These are phyloP conservation scores for Uloborus plumipes DNA, from an alignment of 2,888 invertebrate species.

Conservation along the genomic window DNA sequence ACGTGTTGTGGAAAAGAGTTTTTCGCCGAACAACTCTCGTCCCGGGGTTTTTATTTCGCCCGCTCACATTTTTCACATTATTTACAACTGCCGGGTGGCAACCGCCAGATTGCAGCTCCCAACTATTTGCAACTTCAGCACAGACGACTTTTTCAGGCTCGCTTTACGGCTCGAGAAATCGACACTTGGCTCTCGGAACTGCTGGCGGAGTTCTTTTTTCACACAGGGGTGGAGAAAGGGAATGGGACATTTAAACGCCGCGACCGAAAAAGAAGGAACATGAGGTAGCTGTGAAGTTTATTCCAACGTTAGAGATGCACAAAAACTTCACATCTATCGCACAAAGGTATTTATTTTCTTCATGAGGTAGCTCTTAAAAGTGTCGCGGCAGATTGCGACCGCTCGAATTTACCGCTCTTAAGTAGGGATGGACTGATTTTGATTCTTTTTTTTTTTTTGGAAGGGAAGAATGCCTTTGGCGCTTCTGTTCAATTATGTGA, in stretches of 20 bases:
- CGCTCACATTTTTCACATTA: conserved; percentile 18
- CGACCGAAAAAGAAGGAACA: background rate
- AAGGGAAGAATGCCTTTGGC: too few species aligned
- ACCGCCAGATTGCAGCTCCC: conserved; percentile 40
- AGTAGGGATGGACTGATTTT: too few species aligned
- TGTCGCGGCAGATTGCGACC: background rate
- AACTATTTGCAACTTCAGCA: conserved; percentile 51
- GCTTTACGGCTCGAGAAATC: background rate
- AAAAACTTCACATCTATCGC: too few species aligned
- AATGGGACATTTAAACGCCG: conserved; percentile 26
- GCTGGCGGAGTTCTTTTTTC: conserved; percentile 18
- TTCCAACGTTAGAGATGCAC: too few species aligned
- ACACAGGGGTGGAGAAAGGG: conserved; percentile 29
- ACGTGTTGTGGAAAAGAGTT: too few species aligned
- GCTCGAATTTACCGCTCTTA: too few species aligned
- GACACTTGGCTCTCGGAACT: conserved; percentile 1
- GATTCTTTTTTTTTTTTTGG: too few species aligned
- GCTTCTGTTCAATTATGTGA: too few species aligned
- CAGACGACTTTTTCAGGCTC: conserved; percentile 21
- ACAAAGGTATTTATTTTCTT: too few species aligned
- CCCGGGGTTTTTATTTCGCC: too few species aligned
- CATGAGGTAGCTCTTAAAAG: background rate
- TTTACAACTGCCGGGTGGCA: conserved; percentile 43
- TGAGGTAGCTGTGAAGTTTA: too few species aligned
- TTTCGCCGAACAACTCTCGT: too few species aligned